phyloP scores from a whole-genome alignment of 2,113 vertebrate genomes.

The Oncorhynchus clarkii region DNA sequence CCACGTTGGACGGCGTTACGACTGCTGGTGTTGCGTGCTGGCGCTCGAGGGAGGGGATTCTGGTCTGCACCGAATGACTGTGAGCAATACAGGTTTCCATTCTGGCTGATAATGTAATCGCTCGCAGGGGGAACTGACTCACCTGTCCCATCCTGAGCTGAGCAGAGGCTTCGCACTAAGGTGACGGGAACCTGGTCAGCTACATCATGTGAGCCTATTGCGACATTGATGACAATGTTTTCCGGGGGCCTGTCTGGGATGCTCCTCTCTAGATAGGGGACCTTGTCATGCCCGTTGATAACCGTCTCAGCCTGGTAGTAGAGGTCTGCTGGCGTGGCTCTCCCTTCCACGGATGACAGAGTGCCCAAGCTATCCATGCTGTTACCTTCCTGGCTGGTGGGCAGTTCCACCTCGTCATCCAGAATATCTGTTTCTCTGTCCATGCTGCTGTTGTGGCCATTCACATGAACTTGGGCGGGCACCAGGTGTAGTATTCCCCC shows the following conservation, averaged over 20 bases:
- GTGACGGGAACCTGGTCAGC: constrained; percentile 17
- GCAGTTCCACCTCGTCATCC: constrained; percentile 92
- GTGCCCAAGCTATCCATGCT: constrained; percentile 93
- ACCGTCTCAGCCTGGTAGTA: constrained; percentile 74
- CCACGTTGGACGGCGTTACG: constrained; percentile 94
- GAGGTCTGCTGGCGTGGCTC: constrained; percentile 75
- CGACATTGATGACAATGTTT: neutral
- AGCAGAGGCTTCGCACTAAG: constrained; percentile 70
- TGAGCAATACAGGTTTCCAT: constrained; percentile 76
- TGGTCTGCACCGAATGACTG: constrained; percentile 80
- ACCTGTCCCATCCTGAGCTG: constrained; percentile 71
- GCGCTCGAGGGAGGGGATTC: constrained; percentile 81
- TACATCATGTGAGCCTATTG: neutral
- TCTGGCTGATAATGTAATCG: constrained; percentile 67
- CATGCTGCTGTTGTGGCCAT: constrained; percentile 75
- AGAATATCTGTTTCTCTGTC: constrained; percentile 96
- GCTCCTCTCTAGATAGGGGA: constrained; percentile 65
- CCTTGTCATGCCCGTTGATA: constrained; percentile 78
- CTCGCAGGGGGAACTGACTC: constrained; percentile 55
- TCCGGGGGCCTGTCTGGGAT: neutral
- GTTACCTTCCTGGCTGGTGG: constrained; percentile 87
- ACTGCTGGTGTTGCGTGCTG: constrained; percentile 89
- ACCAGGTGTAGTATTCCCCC: constrained; percentile 81
- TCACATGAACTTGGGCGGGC: constrained; percentile 92
- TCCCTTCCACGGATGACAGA: constrained; percentile 84